Conservation (phyloP, 2,797 vertebrate species). For the Thalassophryne amazonica region DNA sequence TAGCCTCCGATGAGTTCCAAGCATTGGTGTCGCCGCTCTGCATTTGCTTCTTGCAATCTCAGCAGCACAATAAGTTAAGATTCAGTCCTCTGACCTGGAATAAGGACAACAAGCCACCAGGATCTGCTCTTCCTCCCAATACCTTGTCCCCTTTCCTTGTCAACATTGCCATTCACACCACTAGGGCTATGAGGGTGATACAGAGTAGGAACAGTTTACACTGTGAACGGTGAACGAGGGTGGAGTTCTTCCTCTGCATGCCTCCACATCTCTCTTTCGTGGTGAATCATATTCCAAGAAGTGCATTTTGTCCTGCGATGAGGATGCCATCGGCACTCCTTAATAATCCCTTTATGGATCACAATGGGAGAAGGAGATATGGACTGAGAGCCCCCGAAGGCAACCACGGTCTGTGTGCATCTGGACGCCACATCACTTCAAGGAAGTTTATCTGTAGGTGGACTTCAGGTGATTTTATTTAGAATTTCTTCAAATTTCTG, state of each 20-base stretch:
- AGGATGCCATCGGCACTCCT: constrained; percentile 60
- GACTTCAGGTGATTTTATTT: constrained; percentile 21
- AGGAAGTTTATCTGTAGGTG: constrained; percentile 57
- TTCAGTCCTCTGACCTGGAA: constrained; percentile 37
- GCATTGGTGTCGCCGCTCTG: constrained; percentile 12
- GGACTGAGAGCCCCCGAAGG: constrained; percentile 53
- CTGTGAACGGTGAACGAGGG: constrained; percentile 13
- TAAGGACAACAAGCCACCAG: no score
- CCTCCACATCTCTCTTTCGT: constrained; percentile 61
- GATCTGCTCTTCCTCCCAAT: constrained; percentile 22
- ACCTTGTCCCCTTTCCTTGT: no score
- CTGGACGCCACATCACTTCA: constrained; percentile 37
- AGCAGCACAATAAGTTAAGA: constrained; percentile 25
- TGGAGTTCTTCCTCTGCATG: no score
- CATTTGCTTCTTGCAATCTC: constrained; percentile 47
- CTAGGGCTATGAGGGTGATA: background rate
- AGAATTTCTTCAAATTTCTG: background rate
- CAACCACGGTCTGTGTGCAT: constrained; percentile 30
- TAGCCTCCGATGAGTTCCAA: constrained; percentile 37
- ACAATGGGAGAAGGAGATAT: constrained; percentile 68
- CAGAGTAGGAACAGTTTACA: constrained; percentile 4
- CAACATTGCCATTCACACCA: background rate
- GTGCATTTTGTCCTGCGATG: constrained; percentile 64
- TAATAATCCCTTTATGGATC: constrained; percentile 72
- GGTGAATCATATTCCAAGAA: constrained; percentile 67